Evolutionary conservation across 1,140 invertebrate genomes (phyloP), one percentile per base, ranked within the genome.

Genomic region (Calycopis cecrops): DNA sequence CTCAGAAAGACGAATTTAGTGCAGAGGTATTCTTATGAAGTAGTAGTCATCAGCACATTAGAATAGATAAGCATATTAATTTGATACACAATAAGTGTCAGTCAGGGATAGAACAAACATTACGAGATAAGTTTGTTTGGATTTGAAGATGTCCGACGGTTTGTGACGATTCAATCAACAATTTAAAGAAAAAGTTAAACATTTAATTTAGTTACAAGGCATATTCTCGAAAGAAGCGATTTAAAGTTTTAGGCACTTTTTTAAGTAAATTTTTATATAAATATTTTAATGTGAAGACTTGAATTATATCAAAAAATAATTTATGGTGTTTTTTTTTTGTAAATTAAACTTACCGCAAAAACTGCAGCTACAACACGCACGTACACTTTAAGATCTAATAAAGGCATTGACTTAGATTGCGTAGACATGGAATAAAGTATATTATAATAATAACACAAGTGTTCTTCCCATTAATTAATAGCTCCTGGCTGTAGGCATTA

Each of bases 361-460:
- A 85, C 77, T 11, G 71, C 78, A n/a, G 78, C 79, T 0, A 84
- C 76, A 16, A 81, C 67, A 57, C 75, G 66, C n/a, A 82, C 69
- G 47, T 75, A 86, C 40, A 76, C 67, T 65, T 79, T 81, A 51
- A 81, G 52, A 48, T 86, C 80, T 52, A 86, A 59, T 57, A 65
- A 40, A 17, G 83, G 77, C 76, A 82, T 82, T 56, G 63, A 77
- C 65, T 75, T 83, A 9, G 74, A 76, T 64, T 85, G 74, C 48
- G 66, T 79, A 37, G 81, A 82, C 78, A 83, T 83, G 38, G 34
- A 28, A 33, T 44, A 35, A 28, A 28, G 21, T 28, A 28, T 11
- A 12, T 17, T 42, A 17, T 10, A 34, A 44, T 28, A 16, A 33
- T 10, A n/a, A 53, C 38, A 12, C 14, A 47, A 47, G 14, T 8